These are phyloP conservation scores for Stenichneumon culpator DNA, from an alignment of 2,888 invertebrate species.

Conservation along the genomic window DNA sequence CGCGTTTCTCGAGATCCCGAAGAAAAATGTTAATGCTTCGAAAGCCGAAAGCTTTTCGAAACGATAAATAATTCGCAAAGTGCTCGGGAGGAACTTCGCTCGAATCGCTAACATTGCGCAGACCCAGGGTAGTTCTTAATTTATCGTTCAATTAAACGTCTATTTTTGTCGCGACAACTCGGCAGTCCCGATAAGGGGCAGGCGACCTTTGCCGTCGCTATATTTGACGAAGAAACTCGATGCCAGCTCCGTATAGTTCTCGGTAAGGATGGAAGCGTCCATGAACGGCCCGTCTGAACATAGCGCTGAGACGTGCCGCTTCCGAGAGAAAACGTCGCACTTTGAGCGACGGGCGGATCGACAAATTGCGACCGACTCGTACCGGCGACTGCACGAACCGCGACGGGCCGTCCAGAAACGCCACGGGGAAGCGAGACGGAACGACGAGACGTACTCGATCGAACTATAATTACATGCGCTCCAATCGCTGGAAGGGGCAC, in stretches of 20 bases:
- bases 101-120: background rate
- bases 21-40: too few relatives aligned
- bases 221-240: background rate
- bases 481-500: conserved; percentile 28
- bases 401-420: background rate
- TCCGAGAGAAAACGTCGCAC: conserved; percentile 1
- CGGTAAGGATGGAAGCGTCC: background rate
- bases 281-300: background rate
- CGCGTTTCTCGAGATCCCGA: too few relatives aligned
- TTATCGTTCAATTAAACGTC: background rate
- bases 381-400: conserved; percentile 2
- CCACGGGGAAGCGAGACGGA: conserved; percentile 14
- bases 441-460: conserved; percentile 71
- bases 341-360: conserved; percentile 63
- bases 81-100: background rate
- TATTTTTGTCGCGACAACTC: background rate
- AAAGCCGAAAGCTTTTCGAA: background rate
- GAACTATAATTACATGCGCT: conserved; percentile 74
- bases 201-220: background rate
- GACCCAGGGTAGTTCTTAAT: background rate
- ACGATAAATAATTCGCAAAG: background rate
- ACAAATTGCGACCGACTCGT: conserved; percentile 68
- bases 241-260: background rate
- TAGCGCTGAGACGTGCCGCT: background rate
- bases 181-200: background rate